These are phyloP conservation scores for Lithobius niger DNA, from an alignment of 1,140 invertebrate species.

Conservation along the genomic window DNA sequence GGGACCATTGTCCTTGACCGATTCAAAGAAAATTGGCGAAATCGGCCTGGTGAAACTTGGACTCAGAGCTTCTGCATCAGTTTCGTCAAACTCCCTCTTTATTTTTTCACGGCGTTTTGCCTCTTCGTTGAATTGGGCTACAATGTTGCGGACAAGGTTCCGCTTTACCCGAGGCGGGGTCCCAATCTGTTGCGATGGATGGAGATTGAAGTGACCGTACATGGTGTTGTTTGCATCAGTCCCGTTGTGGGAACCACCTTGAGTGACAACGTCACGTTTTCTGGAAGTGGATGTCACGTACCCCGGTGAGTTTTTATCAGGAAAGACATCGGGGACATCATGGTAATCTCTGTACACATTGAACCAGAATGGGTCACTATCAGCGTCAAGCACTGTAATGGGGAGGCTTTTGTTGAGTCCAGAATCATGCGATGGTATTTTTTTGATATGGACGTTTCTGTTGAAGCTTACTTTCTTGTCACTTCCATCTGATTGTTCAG, in stretches of 20 bases:
- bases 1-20: background rate
- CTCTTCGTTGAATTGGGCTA: slow-evolving; percentile 9
- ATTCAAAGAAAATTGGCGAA: background rate
- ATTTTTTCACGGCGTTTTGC: background rate
- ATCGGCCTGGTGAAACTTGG: background rate
- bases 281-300: too few relatives aligned
- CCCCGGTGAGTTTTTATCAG: too few relatives aligned
- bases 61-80: background rate
- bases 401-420: background rate
- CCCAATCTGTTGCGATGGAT: background rate
- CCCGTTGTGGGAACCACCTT: background rate
- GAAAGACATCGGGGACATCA: background rate
- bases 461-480: background rate
- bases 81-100: background rate
- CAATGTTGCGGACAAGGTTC: slow-evolving; percentile 5
- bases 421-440: too few relatives aligned
- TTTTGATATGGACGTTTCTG: background rate
- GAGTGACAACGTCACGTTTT: background rate
- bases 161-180: slow-evolving; percentile 2
- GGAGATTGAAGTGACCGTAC: background rate
- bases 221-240: background rate
- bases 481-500: background rate
- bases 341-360: background rate
- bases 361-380: background rate
- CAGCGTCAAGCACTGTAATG: background rate